Base-by-base conservation (phyloP, 1,140 invertebrate species). In the Heliconius hewitsoni region DNA sequence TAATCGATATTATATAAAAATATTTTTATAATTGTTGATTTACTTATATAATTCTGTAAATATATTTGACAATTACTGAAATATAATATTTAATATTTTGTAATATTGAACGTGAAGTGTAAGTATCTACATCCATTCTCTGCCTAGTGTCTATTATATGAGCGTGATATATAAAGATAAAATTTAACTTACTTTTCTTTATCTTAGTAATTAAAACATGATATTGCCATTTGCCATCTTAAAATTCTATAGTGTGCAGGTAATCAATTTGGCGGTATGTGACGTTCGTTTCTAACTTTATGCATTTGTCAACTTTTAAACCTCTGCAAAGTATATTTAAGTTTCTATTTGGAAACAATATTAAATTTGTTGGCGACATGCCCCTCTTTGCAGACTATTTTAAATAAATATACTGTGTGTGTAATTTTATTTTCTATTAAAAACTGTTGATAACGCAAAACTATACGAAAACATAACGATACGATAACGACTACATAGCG, bases 341-440 rank as follows among this genome's bases (percentile, higher is more conserved):
- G 77, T 78, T 77, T 73, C 27, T 74, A 79, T 70, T 18, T n/a
- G 57, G 42, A 71, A 74, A 34, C 66, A 74, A 42, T 74, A 70
- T 73, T 70, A 34, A 60, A 79, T 79, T 74, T 70, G 60, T 79
- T 74, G 73, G 72, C 77, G 66, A 57, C 57, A 60, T 60, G 57
- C 57, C 57, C 3, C 9, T n/a, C 23, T 9, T 60, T 60, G 9
- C 9, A 9, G n/a, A 60, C n/a, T 23, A 27, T 11, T 60, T 23
- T 60, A 60, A 23, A 23, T 60, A 60, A 60, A 60, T 60, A 23
- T 23, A 11, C 8, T 23, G 42, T 60, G n/a, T 11, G n/a, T 23
- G n/a, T 11, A 3, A 23, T 60, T 60, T 60, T 11, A 27, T 60
- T 27, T n/a, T 55, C 6, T 55, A n/a, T n/a, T n/a, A 8, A 55